Evolutionary conservation across 2,888 invertebrate genomes (phyloP), one percentile per base, ranked within the genome.

Genomic region (Xanthorhoe designata): DNA sequence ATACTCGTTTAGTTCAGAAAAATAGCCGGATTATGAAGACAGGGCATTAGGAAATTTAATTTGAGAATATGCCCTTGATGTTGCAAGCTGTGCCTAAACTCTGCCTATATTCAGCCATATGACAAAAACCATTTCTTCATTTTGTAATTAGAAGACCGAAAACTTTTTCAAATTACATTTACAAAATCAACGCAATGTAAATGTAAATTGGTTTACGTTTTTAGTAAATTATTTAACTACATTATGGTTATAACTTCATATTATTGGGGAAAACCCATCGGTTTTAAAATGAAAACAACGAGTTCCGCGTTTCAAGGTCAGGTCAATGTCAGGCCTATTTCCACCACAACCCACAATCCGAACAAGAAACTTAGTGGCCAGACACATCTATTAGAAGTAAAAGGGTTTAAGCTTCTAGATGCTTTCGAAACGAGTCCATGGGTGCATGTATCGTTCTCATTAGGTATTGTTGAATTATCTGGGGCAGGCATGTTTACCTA

Each of bases 331-430:
- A 51, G 50, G 51, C 49, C 62, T 56, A 61, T 57, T 72, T 72
- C 70, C 58, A 63, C 56, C 69, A 63, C 64, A 70, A 47, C 64
- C 74, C 75, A 67, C 75, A 72, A 65, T 62, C 55, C 61, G 74
- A 73, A 74, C 75, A 64, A 61, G 71, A 75, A 77, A 75, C 66
- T 79, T 76, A 76, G 78, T 67, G 61, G 70, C 72, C 75, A 70
- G 79, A 82, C 75, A 82, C 78, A 77, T 75, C 80, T 82, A 80
- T 83, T 82, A 70, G 72, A 75, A 76, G 70, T 69, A 65, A 74
- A 73, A 75, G 74, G 75, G 76, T 74, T 73, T 63, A 69, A 49
- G 51, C 49, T 38, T 18, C 45, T 29, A 45, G 69, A 74, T 62
- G 68, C 64, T 69, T 70, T 68, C 18, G 32, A 62, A 69, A 63